Evolutionary conservation across 2,888 invertebrate species (phyloP).

Genomic region (Imbricaverruca yamaguchii): DNA sequence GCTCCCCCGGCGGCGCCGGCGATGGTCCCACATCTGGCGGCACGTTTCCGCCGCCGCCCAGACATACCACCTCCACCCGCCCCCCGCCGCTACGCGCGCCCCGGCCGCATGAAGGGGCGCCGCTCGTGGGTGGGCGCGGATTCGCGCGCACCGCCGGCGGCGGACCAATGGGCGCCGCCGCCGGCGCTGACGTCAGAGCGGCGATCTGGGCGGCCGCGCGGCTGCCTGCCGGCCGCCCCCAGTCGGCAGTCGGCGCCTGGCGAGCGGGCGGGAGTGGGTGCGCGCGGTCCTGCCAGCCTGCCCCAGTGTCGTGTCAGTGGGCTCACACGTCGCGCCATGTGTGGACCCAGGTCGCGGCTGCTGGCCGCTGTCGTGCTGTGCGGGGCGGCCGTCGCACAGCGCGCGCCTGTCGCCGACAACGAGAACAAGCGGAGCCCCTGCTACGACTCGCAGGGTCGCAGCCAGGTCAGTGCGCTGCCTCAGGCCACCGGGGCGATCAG

Average conservation of each 20-base stretch:
- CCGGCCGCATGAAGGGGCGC: no score
- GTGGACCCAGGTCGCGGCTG: background rate
- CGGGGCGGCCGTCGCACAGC: background rate
- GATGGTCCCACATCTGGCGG: no score
- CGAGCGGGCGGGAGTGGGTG: background rate
- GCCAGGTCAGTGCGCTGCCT: background rate
- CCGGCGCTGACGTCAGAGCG: background rate
- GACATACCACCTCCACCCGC: no score
- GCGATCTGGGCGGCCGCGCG: background rate
- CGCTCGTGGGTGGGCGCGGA: constrained; percentile 7
- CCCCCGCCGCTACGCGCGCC: no score
- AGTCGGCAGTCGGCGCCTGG: background rate
- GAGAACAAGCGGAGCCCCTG: constrained; percentile 4
- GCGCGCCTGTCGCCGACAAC: background rate
- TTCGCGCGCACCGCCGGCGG: background rate
- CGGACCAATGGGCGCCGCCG: background rate
- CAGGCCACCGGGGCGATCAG: background rate
- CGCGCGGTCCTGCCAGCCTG: background rate
- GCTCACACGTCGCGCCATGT: background rate
- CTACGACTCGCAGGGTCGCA: constrained; percentile 3
- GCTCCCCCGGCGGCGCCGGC: no score
- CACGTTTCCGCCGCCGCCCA: no score
- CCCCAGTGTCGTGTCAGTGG: background rate
- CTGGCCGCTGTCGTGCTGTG: background rate
- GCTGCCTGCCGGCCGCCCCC: background rate